These are phyloP conservation scores for Drosophila austrosaltans DNA, from an alignment of 2,888 invertebrate species.

Conservation along the genomic window DNA sequence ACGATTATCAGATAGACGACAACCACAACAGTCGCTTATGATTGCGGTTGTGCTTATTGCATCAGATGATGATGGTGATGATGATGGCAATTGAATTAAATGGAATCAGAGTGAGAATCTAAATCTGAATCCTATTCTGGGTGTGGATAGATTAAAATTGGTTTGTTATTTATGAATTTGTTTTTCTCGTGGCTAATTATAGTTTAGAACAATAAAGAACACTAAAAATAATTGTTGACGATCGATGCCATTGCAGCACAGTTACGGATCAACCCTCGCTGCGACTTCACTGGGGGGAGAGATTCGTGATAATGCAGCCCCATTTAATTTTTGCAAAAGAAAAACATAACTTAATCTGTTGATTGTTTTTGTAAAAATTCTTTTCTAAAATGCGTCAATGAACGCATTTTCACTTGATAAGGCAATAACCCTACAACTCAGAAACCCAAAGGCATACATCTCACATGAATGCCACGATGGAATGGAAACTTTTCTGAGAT, in stretches of 20 bases:
- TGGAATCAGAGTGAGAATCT: slow-evolving; percentile 40
- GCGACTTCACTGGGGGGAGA: slow-evolving; percentile 54
- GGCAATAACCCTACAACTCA: slow-evolving; percentile 8
- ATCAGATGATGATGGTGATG: slow-evolving; percentile 51
- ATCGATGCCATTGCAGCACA: slow-evolving; percentile 25
- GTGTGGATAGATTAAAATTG: too few species aligned
- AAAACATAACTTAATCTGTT: slow-evolving; percentile 63
- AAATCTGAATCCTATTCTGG: not conserved
- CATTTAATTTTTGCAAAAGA: slow-evolving; percentile 52
- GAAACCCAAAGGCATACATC: not conserved
- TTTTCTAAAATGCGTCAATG: slow-evolving; percentile 65
- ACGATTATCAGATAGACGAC: slow-evolving; percentile 56
- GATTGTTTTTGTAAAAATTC: slow-evolving; percentile 69
- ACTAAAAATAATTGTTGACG: slow-evolving; percentile 38
- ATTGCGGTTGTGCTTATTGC: slow-evolving; percentile 51
- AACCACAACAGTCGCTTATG: slow-evolving; percentile 53
- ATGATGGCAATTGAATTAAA: slow-evolving; percentile 38
- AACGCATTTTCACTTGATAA: slow-evolving; percentile 66
- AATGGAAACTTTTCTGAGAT: slow-evolving; percentile 17
- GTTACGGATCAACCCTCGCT: slow-evolving; percentile 45
- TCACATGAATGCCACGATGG: not conserved
- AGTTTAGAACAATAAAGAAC: slow-evolving; percentile 11
- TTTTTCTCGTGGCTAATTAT: slow-evolving; percentile 35
- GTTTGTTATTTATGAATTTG: slow-evolving; percentile 40
- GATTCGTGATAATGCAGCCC: slow-evolving; percentile 52